These are phyloP conservation scores for Sigmodon hispidus DNA, from an alignment of 2,113 vertebrate genomes.

Conservation along the genomic window DNA sequence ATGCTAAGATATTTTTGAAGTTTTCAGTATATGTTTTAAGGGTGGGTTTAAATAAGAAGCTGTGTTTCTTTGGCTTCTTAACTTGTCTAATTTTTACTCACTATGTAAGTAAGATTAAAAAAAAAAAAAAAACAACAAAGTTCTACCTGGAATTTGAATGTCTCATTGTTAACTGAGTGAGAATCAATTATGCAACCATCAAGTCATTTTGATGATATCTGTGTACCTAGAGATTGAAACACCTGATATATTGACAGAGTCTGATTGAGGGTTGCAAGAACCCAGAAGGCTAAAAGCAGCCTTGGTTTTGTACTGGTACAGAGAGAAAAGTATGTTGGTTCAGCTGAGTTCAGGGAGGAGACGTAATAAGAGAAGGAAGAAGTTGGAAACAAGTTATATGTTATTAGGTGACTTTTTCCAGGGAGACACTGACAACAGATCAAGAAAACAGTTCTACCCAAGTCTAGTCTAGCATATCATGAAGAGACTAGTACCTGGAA, in stretches of 20 bases:
- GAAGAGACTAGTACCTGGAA: no score
- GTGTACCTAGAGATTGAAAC: slow-evolving; percentile 40
- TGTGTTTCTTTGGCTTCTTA: background rate
- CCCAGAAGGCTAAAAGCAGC: slow-evolving; percentile 24
- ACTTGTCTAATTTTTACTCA: background rate
- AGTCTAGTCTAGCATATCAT: background rate
- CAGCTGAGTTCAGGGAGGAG: background rate
- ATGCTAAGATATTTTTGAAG: background rate
- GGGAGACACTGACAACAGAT: background rate
- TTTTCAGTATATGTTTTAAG: background rate
- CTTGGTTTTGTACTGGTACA: background rate
- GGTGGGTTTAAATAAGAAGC: background rate
- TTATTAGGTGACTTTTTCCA: background rate
- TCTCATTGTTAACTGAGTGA: slow-evolving; percentile 8
- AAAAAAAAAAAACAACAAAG: no score
- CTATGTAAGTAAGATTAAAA: background rate
- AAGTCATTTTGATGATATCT: slow-evolving; percentile 6
- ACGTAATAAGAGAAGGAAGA: background rate
- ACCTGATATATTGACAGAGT: background rate
- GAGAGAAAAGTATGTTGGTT: background rate
- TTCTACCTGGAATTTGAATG: slow-evolving; percentile 34
- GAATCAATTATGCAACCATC: slow-evolving; percentile 3
- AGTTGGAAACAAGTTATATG: background rate
- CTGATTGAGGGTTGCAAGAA: background rate
- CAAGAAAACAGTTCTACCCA: background rate